Evolutionary conservation across 2,888 invertebrate genomes (phyloP), one percentile per base, ranked within the genome.

Genomic region (Drosophila tanythrix): DNA sequence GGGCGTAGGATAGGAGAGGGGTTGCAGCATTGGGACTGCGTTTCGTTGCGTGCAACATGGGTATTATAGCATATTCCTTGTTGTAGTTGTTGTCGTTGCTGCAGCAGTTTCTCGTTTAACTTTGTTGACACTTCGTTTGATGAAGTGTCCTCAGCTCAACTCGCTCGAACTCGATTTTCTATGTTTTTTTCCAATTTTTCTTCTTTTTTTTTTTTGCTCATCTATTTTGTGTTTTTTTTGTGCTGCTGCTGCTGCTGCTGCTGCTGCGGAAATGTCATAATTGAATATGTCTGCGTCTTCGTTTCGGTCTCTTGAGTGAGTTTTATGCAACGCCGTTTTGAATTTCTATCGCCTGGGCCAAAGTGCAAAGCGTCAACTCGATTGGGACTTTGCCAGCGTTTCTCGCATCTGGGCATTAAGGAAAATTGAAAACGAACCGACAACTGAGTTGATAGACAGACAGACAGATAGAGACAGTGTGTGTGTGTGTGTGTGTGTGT

Each of bases 51-150:
- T 87, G 84, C 68, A 82, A 57, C 78, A 35, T 60, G 81, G 74
- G 81, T 70, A 81, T 83, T 76, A 77, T 70, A 11, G 36, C n/a
- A 25, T 64, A 73, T 85, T 69, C 40, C 35, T 70, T 82, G 36
- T 36, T 53, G 55, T n/a, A 29, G 40, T 52, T 52, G 63, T 63
- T 33, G 70, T 53, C 59, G 59, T 70, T 72, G 71, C 58, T 57
- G 71, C 56, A 74, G 72, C 77, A 79, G 69, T 82, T 88, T 84
- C 75, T 88, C 83, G 83, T 82, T 82, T 88, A 83, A 88, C 88
- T 85, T 84, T 84, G 79, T 84, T 82, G 83, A 83, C 85, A 82
- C 85, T 82, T 84, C 68, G 76, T 76, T 84, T 82, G 82, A 82
- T 82, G 82, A 83, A 82, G 83, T 86, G 81, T 76, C 50, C 86